Evolutionary conservation across 2,113 vertebrate genomes (phyloP), one percentile per base, ranked within the genome.

Genomic region (Chaenogobius annularis): DNA sequence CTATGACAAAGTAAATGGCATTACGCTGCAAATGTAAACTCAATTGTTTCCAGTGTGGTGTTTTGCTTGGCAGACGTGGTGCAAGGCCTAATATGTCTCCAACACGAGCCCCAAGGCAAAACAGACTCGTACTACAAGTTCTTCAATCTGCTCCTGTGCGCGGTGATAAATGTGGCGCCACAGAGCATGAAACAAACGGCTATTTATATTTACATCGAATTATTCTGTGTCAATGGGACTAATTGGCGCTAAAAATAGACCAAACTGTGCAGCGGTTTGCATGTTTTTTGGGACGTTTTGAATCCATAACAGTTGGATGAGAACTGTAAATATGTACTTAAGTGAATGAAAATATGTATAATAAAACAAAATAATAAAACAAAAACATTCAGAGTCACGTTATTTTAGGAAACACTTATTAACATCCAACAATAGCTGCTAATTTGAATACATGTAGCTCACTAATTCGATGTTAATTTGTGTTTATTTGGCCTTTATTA

Each of bases 1-100:
- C 86, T 78, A 84, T 80, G 79, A 87, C 86, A 79, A 71, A 71
- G 70, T 74, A 74, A 78, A 74, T 46, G 47, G 44, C 70, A 83
- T 83, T 74, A 67, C 73, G 71, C 59, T 54, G 72, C 19, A 44
- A 69, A 80, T 55, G 84, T 77, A 80, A 80, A 82, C 78, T 67
- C 75, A 3, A 83, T 89, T 85, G 79, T 89, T 90, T 85, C 77
- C 74, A 85, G 77, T 83, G 83, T 65, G 82, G 47, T 78, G 73
- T 90, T 90, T 78, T 75, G 62, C 56, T 86, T 87, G 85, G 83
- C 80, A 74, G 35, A 69, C 79, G 31, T 15, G 40, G 74, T 37
- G 15, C 19, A 5, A 74, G 46, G 58, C 77, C 67, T 77, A 75
- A 81, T 70, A 35, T 3, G 64, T 56, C 73, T 61, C 13, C 65